phyloP scores from a whole-genome alignment of 2,113 vertebrate species.

The Hydropotes inermis region DNA sequence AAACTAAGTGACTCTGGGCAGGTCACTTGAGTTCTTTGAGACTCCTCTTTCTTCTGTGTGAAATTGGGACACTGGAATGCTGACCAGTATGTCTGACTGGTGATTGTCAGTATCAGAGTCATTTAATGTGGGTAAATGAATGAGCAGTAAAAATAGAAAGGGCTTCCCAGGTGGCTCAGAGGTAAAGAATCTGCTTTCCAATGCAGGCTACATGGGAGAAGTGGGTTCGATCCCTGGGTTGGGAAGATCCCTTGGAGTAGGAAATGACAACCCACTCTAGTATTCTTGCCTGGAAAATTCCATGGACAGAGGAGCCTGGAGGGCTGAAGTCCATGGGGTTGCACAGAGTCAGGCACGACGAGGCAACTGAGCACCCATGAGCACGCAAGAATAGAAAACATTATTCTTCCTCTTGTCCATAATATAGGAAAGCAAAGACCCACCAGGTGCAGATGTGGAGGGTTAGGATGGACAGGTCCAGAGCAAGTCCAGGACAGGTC shows the following conservation, averaged over 20 bases:
- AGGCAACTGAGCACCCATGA: background rate
- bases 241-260: background rate
- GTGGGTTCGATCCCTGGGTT: background rate
- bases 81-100: fast-evolving
- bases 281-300: background rate
- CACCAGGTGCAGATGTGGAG: too few species aligned
- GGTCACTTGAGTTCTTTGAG: background rate
- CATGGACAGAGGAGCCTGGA: background rate
- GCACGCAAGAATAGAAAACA: fast-evolving
- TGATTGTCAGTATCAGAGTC: background rate
- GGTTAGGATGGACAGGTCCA: background rate
- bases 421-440: background rate
- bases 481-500: background rate
- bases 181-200: background rate
- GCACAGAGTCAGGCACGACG: background rate
- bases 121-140: background rate
- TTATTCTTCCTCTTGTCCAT: background rate
- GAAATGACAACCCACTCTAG: background rate
- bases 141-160: background rate
- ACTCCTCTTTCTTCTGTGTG: background rate
- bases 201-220: background rate
- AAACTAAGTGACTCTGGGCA: background rate
- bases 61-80: background rate
- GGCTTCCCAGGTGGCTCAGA: background rate
- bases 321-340: background rate